These are phyloP conservation scores for Acleris holmiana DNA, from an alignment of 2,888 invertebrate species.

Conservation along the genomic window DNA sequence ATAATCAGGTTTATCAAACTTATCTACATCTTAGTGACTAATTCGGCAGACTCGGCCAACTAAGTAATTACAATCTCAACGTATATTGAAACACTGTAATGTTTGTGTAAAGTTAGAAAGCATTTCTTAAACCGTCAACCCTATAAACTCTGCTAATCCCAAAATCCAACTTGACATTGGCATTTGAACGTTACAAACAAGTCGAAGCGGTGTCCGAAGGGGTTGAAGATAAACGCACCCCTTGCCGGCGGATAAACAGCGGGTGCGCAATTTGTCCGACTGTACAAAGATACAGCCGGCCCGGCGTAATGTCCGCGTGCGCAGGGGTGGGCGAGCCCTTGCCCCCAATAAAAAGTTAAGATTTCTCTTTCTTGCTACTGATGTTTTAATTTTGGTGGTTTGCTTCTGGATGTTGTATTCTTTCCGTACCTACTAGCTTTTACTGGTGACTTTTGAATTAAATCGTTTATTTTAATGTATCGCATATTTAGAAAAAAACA, in stretches of 20 bases:
- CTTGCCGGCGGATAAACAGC: constrained; percentile 77
- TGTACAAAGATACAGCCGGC: constrained; percentile 69
- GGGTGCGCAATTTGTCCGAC: constrained; percentile 80
- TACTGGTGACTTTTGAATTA: too few relatives aligned
- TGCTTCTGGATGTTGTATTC: not conserved
- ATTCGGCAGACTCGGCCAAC: too few relatives aligned
- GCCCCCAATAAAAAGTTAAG: constrained; percentile 31
- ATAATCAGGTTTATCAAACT: too few relatives aligned
- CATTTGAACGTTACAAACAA: constrained; percentile 70
- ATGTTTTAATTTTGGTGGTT: constrained; percentile 28
- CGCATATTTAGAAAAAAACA: too few relatives aligned
- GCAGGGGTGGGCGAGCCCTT: constrained; percentile 34
- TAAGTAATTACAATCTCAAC: too few relatives aligned
- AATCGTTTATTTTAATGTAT: too few relatives aligned
- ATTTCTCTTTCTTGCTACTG: constrained; percentile 6
- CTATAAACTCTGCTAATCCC: constrained; percentile 31
- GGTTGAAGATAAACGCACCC: constrained; percentile 78
- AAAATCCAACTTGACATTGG: constrained; percentile 47
- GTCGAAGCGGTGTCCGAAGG: constrained; percentile 63
- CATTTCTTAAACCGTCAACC: constrained; percentile 2
- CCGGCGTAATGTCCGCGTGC: constrained; percentile 44
- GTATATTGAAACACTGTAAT: too few relatives aligned
- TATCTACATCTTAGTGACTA: too few relatives aligned
- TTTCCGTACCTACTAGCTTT: too few relatives aligned
- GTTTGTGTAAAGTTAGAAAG: too few relatives aligned